Evolutionary conservation across 2,797 vertebrate species (phyloP).

Genomic region (Xenopus petersii): DNA sequence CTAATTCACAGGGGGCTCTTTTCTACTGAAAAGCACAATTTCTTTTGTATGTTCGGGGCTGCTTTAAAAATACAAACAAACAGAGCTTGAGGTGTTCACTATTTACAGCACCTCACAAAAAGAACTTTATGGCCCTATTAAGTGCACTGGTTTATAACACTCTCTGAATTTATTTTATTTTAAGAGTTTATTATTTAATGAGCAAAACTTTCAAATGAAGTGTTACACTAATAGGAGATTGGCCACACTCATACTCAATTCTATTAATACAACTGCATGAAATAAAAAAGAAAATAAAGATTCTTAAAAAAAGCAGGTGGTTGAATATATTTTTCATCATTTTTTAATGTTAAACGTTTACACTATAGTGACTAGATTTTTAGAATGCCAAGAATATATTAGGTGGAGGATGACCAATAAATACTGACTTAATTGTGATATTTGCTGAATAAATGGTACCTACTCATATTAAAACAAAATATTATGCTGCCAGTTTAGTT

Average conservation of each 20-base stretch:
- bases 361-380: too few relatives aligned
- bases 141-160: slow-evolving; percentile 39
- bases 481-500: too few relatives aligned
- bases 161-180: slow-evolving; percentile 34
- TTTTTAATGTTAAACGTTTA: too few relatives aligned
- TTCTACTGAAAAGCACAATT: slow-evolving; percentile 17
- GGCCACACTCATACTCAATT: slow-evolving; percentile 19
- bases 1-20: slow-evolving; percentile 12
- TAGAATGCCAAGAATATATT: too few relatives aligned
- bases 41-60: slow-evolving; percentile 28
- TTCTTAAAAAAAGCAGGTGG: too few relatives aligned
- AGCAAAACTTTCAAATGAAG: slow-evolving; percentile 31
- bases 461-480: too few relatives aligned
- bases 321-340: too few relatives aligned
- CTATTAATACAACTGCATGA: background rate
- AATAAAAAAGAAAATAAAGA: too few relatives aligned
- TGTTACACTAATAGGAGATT: slow-evolving; percentile 4
- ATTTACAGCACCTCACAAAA: slow-evolving; percentile 43
- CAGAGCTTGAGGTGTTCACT: slow-evolving; percentile 40
- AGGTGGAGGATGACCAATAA: too few relatives aligned
- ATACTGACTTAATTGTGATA: too few relatives aligned
- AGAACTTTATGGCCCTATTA: slow-evolving; percentile 34
- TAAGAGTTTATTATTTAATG: slow-evolving; percentile 36
- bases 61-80: slow-evolving; percentile 30
- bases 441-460: too few relatives aligned